Evolutionary conservation across 2,888 invertebrate species (phyloP).

Genomic region (Polyommatus icarus): DNA sequence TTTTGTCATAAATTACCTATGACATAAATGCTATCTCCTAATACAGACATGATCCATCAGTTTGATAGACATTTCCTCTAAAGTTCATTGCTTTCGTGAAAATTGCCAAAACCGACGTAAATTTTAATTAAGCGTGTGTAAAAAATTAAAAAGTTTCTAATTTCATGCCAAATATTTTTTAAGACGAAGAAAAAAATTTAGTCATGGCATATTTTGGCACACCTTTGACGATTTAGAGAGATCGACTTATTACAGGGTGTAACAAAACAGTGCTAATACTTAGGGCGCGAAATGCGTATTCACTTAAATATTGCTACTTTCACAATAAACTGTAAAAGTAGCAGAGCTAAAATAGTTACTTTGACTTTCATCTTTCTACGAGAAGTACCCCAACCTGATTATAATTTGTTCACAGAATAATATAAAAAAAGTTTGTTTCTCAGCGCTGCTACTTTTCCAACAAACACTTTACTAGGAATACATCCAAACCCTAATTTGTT

Average conservation of each 20-base stretch:
- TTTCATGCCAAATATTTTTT: background rate
- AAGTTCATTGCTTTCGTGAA: constrained; percentile 12
- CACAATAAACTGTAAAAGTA: no score
- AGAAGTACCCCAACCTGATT: no score
- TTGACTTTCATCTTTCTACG: no score
- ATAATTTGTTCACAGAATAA: no score
- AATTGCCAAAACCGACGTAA: background rate
- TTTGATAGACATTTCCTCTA: constrained; percentile 11
- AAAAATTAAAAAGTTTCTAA: background rate
- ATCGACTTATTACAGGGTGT: no score
- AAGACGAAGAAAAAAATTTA: background rate
- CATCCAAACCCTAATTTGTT: background rate
- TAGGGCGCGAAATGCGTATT: no score
- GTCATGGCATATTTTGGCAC: background rate
- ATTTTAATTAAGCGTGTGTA: background rate
- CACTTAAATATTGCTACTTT: no score
- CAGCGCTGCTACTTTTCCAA: no score
- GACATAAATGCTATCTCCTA: background rate
- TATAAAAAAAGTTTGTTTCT: no score
- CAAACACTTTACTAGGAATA: no score
- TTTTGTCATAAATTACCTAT: background rate
- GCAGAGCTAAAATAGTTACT: no score
- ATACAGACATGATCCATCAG: background rate
- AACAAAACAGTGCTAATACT: no score
- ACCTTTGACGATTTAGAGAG: background rate